Base-by-base conservation (phyloP, 1,140 invertebrate genomes). In the Hylaeus volcanicus region DNA sequence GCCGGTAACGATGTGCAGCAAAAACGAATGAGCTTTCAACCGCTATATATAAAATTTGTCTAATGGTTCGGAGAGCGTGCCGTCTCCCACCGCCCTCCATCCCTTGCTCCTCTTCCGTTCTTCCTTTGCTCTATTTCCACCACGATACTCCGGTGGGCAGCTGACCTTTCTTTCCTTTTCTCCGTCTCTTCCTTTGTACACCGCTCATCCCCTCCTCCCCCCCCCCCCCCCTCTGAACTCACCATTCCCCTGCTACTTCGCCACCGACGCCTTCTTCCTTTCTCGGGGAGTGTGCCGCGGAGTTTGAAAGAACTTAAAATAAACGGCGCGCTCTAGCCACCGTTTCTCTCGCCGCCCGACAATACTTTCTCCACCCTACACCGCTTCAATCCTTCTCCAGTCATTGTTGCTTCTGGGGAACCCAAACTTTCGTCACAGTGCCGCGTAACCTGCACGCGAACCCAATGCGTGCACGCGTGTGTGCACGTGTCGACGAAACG, bases 251-350 rank as follows among this genome's bases (percentile, higher is more conserved):
- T 41, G 65, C 66, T 66, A 73, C 73, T 79, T 74, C 55, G 15
- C 66, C 83, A 71, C 56, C 48, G 64, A 74, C 81, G 76, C 81
- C 58, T 79, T 72, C 64, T 82, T 71, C 74, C 64, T 83, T 77
- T 80, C 55, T 74, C 83, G 58, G 53, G 53, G 69, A 74, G 64
- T 60, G 68, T 86, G 68, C 58, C 74, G 75, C 77, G 86, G 81
- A 90, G 88, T 92, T 91, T 89, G 87, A 91, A 92, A 91, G 90
- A 91, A 91, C 89, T 90, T 90, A 90, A 91, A 91, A 90, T 91
- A 91, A 91, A 91, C 90, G 90, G 85, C 88, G 81, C 74, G 79
- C 55, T 73, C 66, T 74, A 58, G 63, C 79, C 48, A 75, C 71
- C 51, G 76, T 76, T 82, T 74, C 75, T 76, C 82, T 74, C 79